Evolutionary conservation across 1,140 invertebrate species (phyloP), one percentile per base, ranked within the genome.

Genomic region (Ganaspis sp.): DNA sequence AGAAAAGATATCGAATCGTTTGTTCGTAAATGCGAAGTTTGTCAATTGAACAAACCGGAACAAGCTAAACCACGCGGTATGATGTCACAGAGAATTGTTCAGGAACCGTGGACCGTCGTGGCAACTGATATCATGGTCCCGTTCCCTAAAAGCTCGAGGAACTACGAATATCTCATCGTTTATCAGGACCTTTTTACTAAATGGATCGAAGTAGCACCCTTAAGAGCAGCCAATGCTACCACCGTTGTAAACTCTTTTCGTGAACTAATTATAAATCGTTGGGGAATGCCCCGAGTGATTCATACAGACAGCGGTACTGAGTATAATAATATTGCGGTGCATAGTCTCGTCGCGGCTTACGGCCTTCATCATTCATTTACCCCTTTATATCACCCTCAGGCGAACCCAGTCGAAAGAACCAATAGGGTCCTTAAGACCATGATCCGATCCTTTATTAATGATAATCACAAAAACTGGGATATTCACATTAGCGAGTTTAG

Each of bases 101-200:
- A n/a, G n/a, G n/a, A n/a, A n/a, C n/a, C n/a, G n/a, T n/a, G n/a
- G n/a, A n/a, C n/a, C n/a, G n/a, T 71, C 1, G 70, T 69, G 1
- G 69, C 53, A 3, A 54, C 53, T 0, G 70, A 76, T 40, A n/a
- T 45, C 3, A 5, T 75, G 29, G 69, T 75, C 21, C 42, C 70
- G 12, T 58, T 75, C 23, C 69, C 74, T 19, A 38, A 3, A 9
- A 75, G 69, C 23, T 19, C 26, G 9, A 6, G 11, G 6, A 12
- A n/a, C 15, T n/a, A 11, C 49, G 38, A 70, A 58, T 75, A 75
- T 42, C 15, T 75, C 0, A 3, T 75, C 4, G 64, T 70, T 3
- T 75, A 38, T 71, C 69, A 71, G 17, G 74, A 75, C 54, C 15
- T 75, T 0, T 75, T 71, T 11, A 71, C 74, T 0, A 38, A 40